Percentiles rank a stretch among this genome's conserved stretches.
Evolutionary conservation across 2,113 vertebrate species (phyloP).

Genomic region (Serinus canaria): DNA sequence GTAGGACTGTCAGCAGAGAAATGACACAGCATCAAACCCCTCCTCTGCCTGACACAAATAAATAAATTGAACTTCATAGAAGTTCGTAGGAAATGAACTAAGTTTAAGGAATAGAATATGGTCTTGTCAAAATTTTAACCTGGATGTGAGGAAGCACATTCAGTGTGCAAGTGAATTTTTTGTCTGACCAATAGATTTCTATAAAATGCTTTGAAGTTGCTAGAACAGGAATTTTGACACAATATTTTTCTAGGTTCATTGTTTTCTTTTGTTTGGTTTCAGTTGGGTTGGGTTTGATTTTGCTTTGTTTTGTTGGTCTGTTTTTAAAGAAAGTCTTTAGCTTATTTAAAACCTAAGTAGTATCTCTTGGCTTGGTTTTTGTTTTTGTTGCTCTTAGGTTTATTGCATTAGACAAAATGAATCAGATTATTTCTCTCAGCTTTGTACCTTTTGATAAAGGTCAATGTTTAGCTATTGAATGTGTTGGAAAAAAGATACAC

Average conservation of each 20-base stretch:
- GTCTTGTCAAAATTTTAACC: neutral
- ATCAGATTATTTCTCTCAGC: conserved; percentile 1
- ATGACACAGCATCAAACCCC: neutral
- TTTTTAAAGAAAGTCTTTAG: neutral
- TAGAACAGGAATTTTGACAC: neutral
- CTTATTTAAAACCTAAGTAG: neutral
- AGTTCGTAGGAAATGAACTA: neutral
- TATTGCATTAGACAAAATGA: conserved; percentile 23
- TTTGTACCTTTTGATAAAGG: conserved; percentile 18
- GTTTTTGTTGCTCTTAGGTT: neutral
- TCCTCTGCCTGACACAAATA: neutral
- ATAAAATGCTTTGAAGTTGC: neutral
- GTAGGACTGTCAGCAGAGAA: neutral
- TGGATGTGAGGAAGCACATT: neutral
- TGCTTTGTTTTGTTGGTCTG: neutral
- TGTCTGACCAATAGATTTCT: neutral
- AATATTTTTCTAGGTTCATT: too few species aligned
- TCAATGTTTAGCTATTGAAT: conserved; percentile 8
- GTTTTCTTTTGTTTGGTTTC: neutral
- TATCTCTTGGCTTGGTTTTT: neutral
- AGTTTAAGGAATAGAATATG: neutral
- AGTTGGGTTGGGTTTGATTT: neutral
- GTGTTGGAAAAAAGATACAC: neutral
- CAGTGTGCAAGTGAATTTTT: neutral
- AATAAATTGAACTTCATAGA: neutral